Conservation (phyloP, 2,888 invertebrate genomes). For the Tetranychus truncatus region DNA sequence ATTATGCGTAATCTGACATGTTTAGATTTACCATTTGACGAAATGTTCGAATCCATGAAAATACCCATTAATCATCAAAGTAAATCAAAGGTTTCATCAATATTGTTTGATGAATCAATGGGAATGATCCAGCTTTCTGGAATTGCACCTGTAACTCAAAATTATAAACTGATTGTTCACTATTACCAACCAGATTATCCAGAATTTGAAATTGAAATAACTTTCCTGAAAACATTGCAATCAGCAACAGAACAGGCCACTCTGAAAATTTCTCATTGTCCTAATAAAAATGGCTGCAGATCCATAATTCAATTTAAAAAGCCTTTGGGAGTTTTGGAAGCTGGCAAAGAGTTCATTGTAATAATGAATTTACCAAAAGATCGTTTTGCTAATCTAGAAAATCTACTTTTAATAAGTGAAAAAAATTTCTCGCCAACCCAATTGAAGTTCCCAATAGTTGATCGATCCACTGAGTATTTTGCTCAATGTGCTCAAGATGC, state of each 20-base stretch:
- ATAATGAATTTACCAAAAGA: constrained; percentile 45
- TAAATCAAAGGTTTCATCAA: too few species aligned
- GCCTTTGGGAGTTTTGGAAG: constrained; percentile 37
- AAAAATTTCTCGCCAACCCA: constrained; percentile 44
- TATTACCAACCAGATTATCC: constrained; percentile 51
- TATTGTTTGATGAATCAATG: too few species aligned
- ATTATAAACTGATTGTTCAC: constrained; percentile 68
- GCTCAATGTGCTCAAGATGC: constrained; percentile 68
- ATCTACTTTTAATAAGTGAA: constrained; percentile 41
- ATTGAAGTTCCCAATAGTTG: constrained; percentile 59
- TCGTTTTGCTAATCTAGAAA: constrained; percentile 43
- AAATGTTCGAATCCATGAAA: constrained; percentile 36
- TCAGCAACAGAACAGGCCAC: constrained; percentile 35
- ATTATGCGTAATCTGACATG: constrained; percentile 61
- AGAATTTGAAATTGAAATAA: constrained; percentile 46
- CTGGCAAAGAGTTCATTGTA: constrained; percentile 56
- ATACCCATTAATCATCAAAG: too few species aligned
- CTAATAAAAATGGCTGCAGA: constrained; percentile 76
- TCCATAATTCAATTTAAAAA: neutral
- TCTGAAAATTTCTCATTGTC: constrained; percentile 57
- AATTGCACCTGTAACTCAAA: too few species aligned
- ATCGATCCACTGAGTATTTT: constrained; percentile 73
- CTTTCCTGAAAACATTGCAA: constrained; percentile 43
- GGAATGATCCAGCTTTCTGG: too few species aligned
- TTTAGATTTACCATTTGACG: constrained; percentile 38